phyloP scores from a whole-genome alignment of 1,140 invertebrate species.

The Drosophila nannoptera region DNA sequence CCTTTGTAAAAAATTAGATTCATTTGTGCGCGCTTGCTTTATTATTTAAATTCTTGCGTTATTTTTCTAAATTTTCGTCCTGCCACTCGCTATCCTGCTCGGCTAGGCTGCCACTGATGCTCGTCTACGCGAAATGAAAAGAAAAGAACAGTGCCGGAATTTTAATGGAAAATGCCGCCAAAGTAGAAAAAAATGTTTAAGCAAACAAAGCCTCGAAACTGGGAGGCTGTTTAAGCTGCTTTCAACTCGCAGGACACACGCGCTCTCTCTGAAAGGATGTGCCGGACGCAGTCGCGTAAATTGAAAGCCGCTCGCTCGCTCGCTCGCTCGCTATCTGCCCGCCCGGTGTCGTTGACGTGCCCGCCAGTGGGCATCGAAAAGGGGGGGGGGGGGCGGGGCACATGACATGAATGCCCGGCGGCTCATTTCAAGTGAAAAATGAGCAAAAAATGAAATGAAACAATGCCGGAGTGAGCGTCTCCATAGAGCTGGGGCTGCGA shows the following conservation, averaged over 20 bases:
- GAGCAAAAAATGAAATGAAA: constrained; percentile 76
- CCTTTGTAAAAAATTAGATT: constrained; percentile 78
- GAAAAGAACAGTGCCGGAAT: constrained; percentile 64
- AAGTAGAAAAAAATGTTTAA: constrained; percentile 65
- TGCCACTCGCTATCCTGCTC: constrained; percentile 25
- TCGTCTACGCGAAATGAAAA: constrained; percentile 10
- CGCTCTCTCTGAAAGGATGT: constrained; percentile 61
- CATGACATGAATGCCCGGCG: constrained; percentile 71
- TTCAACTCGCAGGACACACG: constrained; percentile 69
- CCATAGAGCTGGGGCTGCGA: constrained; percentile 1
- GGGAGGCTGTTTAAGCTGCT: constrained; percentile 68
- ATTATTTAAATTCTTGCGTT: constrained; percentile 76
- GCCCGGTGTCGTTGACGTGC: constrained; percentile 29
- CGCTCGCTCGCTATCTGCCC: constrained; percentile 30
- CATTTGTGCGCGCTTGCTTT: constrained; percentile 76
- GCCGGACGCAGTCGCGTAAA: constrained; percentile 65
- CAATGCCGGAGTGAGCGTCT: constrained; percentile 51
- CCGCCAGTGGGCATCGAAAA: no score
- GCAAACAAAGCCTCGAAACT: constrained; percentile 67
- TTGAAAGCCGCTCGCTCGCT: constrained; percentile 51
- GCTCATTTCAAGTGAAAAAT: constrained; percentile 78
- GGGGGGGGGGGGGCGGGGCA: constrained; percentile 35
- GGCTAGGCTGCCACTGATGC: constrained; percentile 10
- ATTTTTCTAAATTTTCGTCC: constrained; percentile 74
- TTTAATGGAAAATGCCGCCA: constrained; percentile 78